phyloP scores from a whole-genome alignment of 2,888 invertebrate species.

The Lumbricus terrestris region DNA sequence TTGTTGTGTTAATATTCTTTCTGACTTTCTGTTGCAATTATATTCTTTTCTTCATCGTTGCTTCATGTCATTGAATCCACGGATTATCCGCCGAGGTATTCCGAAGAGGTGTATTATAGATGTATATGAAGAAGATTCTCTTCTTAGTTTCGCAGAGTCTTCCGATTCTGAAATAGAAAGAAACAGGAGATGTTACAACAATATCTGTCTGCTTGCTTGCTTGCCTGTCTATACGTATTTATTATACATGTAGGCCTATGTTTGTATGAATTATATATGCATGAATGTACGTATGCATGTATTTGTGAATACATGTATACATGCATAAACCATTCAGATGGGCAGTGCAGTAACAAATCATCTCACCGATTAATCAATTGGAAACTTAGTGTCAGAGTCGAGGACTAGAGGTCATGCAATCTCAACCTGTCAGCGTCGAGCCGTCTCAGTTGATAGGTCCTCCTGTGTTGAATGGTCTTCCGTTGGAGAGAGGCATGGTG shows the following conservation, averaged over 20 bases:
- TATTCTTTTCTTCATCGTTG: background rate
- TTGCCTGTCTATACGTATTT: background rate
- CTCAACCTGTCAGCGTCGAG: too few species aligned
- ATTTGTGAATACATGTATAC: background rate
- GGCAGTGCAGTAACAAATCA: too few species aligned
- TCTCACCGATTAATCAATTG: too few species aligned
- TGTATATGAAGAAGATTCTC: too few species aligned
- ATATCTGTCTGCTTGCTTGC: background rate
- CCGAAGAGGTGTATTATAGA: background rate
- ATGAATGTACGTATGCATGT: background rate
- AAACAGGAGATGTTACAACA: background rate
- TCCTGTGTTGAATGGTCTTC: too few species aligned
- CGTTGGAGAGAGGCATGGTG: too few species aligned
- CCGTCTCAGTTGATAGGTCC: too few species aligned
- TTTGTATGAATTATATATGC: background rate
- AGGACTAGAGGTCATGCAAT: too few species aligned
- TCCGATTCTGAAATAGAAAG: background rate
- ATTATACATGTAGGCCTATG: background rate
- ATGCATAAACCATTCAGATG: too few species aligned
- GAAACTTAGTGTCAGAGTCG: too few species aligned
- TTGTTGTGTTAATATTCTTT: background rate
- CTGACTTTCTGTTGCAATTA: background rate
- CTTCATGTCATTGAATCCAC: background rate
- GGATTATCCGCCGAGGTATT: background rate
- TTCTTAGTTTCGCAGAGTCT: background rate